A percentile compares a stretch with the other conserved stretches of the same genome.
These are phyloP conservation scores for Peromyscus aztecus DNA, from an alignment of 2,797 vertebrate genomes.

Conservation along the genomic window DNA sequence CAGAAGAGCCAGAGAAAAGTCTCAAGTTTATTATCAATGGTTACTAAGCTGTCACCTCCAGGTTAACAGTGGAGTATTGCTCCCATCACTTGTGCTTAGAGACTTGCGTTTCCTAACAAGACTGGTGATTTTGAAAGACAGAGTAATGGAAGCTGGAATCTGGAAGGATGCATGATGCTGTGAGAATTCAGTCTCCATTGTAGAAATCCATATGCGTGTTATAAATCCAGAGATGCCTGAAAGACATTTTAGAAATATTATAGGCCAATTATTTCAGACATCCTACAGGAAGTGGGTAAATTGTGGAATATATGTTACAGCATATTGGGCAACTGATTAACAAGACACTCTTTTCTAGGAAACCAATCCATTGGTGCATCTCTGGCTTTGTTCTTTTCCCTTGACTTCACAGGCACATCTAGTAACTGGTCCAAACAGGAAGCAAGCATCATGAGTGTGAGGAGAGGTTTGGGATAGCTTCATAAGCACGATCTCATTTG, in stretches of 20 bases:
- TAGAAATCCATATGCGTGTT: conserved; percentile 69
- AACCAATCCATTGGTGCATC: conserved; percentile 53
- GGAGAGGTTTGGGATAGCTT: conserved; percentile 35
- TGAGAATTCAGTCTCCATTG: conserved; percentile 71
- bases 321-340: conserved; percentile 71
- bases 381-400: conserved; percentile 50
- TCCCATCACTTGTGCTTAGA: conserved; percentile 44
- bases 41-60: conserved; percentile 40
- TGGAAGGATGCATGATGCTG: conserved; percentile 48
- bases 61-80: conserved; percentile 39
- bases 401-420: conserved; percentile 46
- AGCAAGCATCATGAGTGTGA: background rate
- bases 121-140: conserved; percentile 58
- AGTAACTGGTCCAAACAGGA: background rate
- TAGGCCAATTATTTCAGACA: conserved; percentile 80
- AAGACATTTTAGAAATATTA: conserved; percentile 79
- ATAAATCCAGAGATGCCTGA: conserved; percentile 76
- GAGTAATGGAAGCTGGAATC: conserved; percentile 69
- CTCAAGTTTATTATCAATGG: conserved; percentile 26
- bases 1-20: conserved; percentile 24
- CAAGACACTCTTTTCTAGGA: conserved; percentile 67
- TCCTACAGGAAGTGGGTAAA: conserved; percentile 62
- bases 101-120: conserved; percentile 60
- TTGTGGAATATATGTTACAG: conserved; percentile 65
- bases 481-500: conserved; percentile 29